A percentile compares a stretch with the other conserved stretches of the same genome.
Conservation (phyloP, 2,113 vertebrate genomes). For the Rhinoptilus africanus region DNA sequence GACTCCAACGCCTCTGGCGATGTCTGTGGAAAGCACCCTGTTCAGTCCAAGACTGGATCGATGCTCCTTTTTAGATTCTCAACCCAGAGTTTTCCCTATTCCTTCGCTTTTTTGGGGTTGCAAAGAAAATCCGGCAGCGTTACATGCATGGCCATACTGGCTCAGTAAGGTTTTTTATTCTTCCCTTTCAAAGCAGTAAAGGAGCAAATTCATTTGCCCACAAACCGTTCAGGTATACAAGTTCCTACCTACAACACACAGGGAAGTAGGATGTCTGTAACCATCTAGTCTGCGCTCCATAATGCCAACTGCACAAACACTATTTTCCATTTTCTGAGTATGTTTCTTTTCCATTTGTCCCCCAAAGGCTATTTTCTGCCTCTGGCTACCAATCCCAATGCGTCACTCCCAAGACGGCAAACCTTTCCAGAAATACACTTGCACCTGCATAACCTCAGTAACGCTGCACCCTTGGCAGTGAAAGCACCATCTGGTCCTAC, state of each 20-base stretch:
- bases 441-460: constrained; percentile 26
- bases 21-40: not conserved
- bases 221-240: not conserved
- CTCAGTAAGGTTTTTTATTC: not conserved
- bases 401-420: not conserved
- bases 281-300: not conserved
- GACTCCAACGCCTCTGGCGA: not conserved
- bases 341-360: not conserved
- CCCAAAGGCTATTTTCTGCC: constrained; percentile 15
- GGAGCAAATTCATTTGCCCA: not conserved
- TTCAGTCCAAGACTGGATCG: not conserved
- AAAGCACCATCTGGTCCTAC: constrained; percentile 40
- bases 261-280: not conserved
- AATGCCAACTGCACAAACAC: not conserved
- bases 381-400: not conserved
- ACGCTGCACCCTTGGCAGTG: constrained; percentile 31
- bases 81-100: not conserved
- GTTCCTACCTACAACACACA: not conserved
- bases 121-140: not conserved
- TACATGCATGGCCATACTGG: not conserved
- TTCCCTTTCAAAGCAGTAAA: not conserved
- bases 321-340: not conserved
- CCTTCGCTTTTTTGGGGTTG: not conserved
- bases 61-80: constrained; percentile 15
- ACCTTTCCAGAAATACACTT: constrained; percentile 33